Evolutionary conservation across 1,140 invertebrate species (phyloP), one percentile per base, ranked within the genome.

Genomic region (Drosophila oshimai): DNA sequence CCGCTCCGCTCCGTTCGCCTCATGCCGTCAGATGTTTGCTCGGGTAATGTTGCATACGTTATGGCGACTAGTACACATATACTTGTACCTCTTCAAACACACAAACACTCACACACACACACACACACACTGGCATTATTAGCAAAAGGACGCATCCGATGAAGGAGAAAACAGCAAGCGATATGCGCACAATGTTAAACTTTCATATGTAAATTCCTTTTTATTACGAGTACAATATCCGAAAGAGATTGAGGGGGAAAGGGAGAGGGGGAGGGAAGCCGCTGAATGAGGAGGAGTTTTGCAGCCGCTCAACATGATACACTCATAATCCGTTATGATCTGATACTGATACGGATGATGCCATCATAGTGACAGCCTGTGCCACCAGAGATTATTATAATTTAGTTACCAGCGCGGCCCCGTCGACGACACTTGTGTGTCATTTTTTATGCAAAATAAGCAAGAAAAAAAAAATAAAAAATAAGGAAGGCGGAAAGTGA

Each of bases 321-420:
- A 72, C 57, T 44, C 51, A 71, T 87, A 87, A 81, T 81, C 73
- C 60, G 73, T 73, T 77, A 77, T 87, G 77, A 87, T 87, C 69
- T 74, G 69, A 64, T 74, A 53, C 69, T 77, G 81, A 87, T 87
- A 87, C 42, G 72, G 61, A 75, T 75, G 61, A 76, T 54, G 71
- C 50, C 42, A 69, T 72, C 79, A 60, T 55, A 44, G 37, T 68
- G 57, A 46, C 70, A 70, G 69, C 9, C 76, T 64, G 58, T 46
- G 65, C 47, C 45, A 39, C 53, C 68, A 42, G 33, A 77, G 74
- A 83, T 83, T 83, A 78, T 62, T 77, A 77, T 69, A 84, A 84
- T 74, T 84, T 83, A 58, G 62, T 74, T 83, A 74, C 74, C 42
- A 65, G 42, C 33, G 18, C 13, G 42, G 51, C 57, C 44, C 42